Conservation (phyloP, 2,113 vertebrate genomes). For the Phalacrocorax aristotelis region DNA sequence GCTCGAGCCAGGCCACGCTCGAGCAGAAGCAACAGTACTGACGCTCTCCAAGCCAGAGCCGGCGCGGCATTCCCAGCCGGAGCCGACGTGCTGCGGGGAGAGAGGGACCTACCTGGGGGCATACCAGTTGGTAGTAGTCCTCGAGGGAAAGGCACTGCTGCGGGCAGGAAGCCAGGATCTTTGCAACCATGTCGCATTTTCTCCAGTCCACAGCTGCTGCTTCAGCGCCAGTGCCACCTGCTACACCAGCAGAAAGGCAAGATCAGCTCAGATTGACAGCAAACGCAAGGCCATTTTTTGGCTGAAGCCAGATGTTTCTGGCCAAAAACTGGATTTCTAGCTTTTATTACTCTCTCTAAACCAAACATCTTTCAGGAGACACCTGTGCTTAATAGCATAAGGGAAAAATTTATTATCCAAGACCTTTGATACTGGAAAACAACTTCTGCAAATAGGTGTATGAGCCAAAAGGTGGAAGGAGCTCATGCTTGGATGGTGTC, state of each 20-base stretch:
- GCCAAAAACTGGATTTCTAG: not conserved
- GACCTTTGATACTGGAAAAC: not conserved
- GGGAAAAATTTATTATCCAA: not conserved
- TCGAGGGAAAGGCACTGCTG: constrained; percentile 87
- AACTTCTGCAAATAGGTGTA: not conserved
- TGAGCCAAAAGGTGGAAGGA: not conserved
- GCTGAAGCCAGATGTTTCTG: not conserved
- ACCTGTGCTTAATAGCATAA: not conserved
- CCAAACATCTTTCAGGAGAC: not conserved
- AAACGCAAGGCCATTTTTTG: not conserved
- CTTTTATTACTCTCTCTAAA: not conserved
- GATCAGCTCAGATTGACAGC: not conserved
- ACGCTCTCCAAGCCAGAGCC: not conserved
- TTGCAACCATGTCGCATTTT: constrained; percentile 87
- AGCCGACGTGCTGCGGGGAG: not conserved
- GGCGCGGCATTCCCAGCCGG: rapidly evolving
- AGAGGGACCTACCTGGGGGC: constrained; percentile 84
- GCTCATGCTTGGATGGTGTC: not conserved
- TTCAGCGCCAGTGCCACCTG: constrained; percentile 66
- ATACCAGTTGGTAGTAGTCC: constrained; percentile 84
- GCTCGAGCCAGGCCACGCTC: not conserved
- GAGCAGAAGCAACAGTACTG: not conserved
- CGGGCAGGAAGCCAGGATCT: constrained; percentile 89
- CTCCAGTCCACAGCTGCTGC: constrained; percentile 86
- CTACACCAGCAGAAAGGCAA: constrained; percentile 67